A percentile compares a stretch with the other conserved stretches of the same genome.
phyloP scores from a whole-genome alignment of 2,797 vertebrate species.

The Neomorphus geoffroyi region DNA sequence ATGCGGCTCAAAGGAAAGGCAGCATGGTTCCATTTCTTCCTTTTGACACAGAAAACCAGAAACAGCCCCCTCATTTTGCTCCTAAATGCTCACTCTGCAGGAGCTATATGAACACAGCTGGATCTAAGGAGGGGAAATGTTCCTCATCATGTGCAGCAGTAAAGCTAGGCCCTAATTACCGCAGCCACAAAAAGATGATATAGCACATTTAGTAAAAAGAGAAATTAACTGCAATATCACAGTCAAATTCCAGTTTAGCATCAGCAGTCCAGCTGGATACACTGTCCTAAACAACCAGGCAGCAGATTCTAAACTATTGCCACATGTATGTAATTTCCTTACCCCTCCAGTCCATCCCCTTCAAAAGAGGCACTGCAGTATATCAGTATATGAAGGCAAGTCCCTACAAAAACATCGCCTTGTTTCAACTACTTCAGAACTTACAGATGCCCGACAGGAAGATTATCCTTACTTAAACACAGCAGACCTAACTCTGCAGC shows the following conservation, averaged over 20 bases:
- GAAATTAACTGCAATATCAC: background rate
- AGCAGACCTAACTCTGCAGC: background rate
- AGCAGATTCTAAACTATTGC: fast-evolving
- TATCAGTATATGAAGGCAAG: background rate
- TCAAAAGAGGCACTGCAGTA: background rate
- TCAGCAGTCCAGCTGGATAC: background rate
- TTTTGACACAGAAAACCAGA: background rate
- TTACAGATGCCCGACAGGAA: background rate
- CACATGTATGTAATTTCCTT: background rate
- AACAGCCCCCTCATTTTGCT: background rate
- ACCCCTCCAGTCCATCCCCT: background rate
- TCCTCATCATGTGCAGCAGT: background rate
- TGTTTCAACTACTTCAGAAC: background rate
- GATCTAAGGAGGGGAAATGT: background rate
- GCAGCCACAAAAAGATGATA: background rate
- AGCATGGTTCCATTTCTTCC: background rate
- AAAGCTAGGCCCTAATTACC: background rate
- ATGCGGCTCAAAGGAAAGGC: background rate
- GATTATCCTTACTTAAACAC: background rate
- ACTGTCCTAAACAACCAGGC: background rate
- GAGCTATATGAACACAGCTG: background rate
- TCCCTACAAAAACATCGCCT: background rate
- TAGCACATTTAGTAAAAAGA: background rate
- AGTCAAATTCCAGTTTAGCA: background rate
- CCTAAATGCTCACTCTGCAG: background rate